Percentiles rank a stretch among this genome's conserved stretches.
These are phyloP conservation scores for Orcinus orca DNA, from an alignment of 2,113 vertebrate genomes.

Conservation along the genomic window DNA sequence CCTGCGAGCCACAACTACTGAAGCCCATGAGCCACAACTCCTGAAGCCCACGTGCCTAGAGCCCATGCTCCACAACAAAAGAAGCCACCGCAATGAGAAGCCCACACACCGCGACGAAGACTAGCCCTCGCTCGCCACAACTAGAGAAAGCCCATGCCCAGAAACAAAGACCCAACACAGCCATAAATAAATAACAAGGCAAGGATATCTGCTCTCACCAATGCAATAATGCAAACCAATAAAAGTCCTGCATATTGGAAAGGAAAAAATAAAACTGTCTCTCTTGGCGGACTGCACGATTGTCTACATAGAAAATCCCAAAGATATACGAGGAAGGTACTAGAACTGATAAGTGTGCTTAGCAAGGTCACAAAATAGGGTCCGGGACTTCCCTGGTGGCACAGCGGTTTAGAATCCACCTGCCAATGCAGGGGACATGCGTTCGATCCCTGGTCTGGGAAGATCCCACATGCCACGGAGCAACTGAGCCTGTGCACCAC, in stretches of 20 bases:
- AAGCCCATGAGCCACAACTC: too few species aligned
- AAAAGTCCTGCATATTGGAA: not conserved
- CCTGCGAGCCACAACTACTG: too few species aligned
- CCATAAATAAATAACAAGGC: not conserved
- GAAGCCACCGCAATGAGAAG: too few species aligned
- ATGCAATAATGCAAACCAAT: not conserved
- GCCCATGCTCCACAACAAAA: too few species aligned
- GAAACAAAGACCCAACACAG: too few species aligned
- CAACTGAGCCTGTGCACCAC: too few species aligned
- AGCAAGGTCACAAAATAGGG: not conserved
- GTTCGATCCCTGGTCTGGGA: too few species aligned
- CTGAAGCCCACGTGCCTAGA: too few species aligned
- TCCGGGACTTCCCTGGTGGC: not conserved
- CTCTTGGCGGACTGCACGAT: not conserved
- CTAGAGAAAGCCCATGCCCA: too few species aligned
- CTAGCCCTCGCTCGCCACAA: fast-evolving
- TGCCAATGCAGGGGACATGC: not conserved
- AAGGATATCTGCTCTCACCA: not conserved
- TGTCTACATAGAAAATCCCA: not conserved
- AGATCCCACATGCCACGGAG: not conserved
- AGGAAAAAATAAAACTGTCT: not conserved
- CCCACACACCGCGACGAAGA: too few species aligned
- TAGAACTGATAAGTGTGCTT: not conserved
- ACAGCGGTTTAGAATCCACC: not conserved
- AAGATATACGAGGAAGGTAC: not conserved